These are phyloP conservation scores for Scotopteryx bipunctaria DNA, from an alignment of 2,888 invertebrate species.

Conservation along the genomic window DNA sequence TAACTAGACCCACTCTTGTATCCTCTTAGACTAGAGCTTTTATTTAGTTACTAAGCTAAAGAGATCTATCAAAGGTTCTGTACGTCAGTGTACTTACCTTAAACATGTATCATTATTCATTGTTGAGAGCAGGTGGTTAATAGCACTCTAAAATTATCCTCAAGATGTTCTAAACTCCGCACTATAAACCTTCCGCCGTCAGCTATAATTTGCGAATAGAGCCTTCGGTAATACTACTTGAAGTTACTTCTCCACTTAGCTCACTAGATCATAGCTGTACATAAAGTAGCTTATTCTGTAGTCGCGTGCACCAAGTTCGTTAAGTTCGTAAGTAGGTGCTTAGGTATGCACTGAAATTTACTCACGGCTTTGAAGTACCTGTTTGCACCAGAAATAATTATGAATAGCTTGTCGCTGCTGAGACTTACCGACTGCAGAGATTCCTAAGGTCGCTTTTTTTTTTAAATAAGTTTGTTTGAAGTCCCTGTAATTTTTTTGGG, in stretches of 20 bases:
- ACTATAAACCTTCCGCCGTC: conserved; percentile 13
- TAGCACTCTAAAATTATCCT: conserved; percentile 13
- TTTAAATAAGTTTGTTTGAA: not conserved
- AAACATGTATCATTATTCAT: conserved; percentile 11
- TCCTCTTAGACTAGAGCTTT: not conserved
- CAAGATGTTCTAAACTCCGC: conserved; percentile 9
- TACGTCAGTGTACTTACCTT: not conserved
- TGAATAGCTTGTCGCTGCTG: not conserved
- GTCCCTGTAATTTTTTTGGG: not conserved
- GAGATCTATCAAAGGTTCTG: not conserved
- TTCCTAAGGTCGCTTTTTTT: not conserved
- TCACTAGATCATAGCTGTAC: conserved; percentile 8
- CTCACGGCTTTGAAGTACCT: conserved; percentile 6
- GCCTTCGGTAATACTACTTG: conserved; percentile 19
- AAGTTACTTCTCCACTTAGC: conserved; percentile 21
- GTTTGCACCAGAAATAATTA: not conserved
- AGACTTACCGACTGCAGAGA: not conserved
- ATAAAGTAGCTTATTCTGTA: conserved; percentile 19
- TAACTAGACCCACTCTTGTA: not conserved
- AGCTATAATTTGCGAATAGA: conserved; percentile 19
- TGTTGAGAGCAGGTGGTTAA: conserved; percentile 14
- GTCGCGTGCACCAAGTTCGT: conserved; percentile 18
- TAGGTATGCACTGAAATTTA: conserved; percentile 12
- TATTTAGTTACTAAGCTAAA: not conserved
- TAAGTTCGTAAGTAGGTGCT: conserved; percentile 21